Evolutionary conservation across 2,888 invertebrate species (phyloP).

Genomic region (Liopterus haemorrhoidalis): DNA sequence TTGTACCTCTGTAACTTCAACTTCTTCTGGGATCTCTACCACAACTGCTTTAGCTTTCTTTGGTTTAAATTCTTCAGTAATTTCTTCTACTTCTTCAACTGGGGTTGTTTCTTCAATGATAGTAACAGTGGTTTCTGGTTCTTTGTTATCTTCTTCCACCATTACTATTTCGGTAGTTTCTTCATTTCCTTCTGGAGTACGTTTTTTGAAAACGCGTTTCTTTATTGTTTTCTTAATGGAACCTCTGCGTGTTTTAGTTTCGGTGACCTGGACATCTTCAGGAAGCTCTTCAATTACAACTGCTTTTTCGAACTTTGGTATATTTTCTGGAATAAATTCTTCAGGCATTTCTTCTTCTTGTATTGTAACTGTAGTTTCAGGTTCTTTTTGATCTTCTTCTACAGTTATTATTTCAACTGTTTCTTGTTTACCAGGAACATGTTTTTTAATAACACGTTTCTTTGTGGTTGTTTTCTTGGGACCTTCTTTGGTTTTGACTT

Average conservation of each 20-base stretch:
- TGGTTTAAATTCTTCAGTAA: conserved; percentile 32
- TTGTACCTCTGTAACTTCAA: conserved; percentile 34
- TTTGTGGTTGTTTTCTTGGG: conserved; percentile 38
- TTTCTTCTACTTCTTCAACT: conserved; percentile 36
- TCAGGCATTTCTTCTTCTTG: conserved; percentile 27
- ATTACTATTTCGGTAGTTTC: conserved; percentile 46
- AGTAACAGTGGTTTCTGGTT: conserved; percentile 40
- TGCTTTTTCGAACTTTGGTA: conserved; percentile 22
- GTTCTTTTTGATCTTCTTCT: conserved; percentile 39
- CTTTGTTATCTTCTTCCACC: conserved; percentile 46
- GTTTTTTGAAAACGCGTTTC: conserved; percentile 41
- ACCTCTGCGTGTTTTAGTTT: conserved; percentile 32
- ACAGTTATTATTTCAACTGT: conserved; percentile 45
- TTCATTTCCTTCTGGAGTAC: conserved; percentile 36
- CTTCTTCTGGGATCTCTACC: conserved; percentile 32
- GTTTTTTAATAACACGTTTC: conserved; percentile 37
- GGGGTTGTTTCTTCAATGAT: conserved; percentile 11
- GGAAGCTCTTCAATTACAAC: conserved; percentile 31
- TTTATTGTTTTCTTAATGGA: conserved; percentile 36
- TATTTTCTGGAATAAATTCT: conserved; percentile 31
- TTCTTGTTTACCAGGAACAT: conserved; percentile 36
- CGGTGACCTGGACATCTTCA: conserved; percentile 35
- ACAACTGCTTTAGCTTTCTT: conserved; percentile 16
- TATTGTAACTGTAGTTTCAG: conserved; percentile 39
- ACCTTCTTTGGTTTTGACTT: conserved; percentile 38